phyloP scores from a whole-genome alignment of 2,888 invertebrate genomes.

The Chaetogeoica ovagalla region DNA sequence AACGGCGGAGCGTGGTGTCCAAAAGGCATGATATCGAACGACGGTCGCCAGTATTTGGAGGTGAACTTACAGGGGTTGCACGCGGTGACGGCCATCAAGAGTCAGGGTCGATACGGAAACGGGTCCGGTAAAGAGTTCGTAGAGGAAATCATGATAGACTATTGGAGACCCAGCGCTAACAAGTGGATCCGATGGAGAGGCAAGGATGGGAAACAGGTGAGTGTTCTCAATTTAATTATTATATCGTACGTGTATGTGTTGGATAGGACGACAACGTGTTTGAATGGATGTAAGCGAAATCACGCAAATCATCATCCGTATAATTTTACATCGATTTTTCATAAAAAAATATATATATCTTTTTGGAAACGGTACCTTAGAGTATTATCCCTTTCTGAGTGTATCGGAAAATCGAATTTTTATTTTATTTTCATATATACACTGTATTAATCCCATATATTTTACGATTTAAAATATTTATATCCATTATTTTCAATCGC shows the following conservation, averaged over 20 bases:
- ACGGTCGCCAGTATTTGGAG: conserved; percentile 80
- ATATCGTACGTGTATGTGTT: background rate
- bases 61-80: conserved; percentile 74
- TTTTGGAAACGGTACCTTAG: too few species aligned
- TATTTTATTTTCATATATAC: too few species aligned
- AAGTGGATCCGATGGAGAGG: conserved; percentile 81
- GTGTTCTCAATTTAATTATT: conserved; percentile 55
- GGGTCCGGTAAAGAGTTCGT: conserved; percentile 87
- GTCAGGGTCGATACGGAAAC: conserved; percentile 88
- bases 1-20: conserved; percentile 94
- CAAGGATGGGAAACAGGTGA: conserved; percentile 75
- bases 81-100: conserved; percentile 80
- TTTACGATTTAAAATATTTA: too few species aligned
- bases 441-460: too few species aligned
- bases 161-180: conserved; percentile 71
- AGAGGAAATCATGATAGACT: conserved; percentile 80
- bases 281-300: background rate
- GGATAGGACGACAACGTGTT: background rate
- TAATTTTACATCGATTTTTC: too few species aligned
- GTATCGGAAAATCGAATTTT: too few species aligned
- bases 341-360: too few species aligned
- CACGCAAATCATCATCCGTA: too few species aligned
- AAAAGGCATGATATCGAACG: conserved; percentile 73
- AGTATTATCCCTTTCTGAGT: too few species aligned
- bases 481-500: too few species aligned